phyloP scores from a whole-genome alignment of 2,113 vertebrate genomes.

The Trichomycterus rosablanca region DNA sequence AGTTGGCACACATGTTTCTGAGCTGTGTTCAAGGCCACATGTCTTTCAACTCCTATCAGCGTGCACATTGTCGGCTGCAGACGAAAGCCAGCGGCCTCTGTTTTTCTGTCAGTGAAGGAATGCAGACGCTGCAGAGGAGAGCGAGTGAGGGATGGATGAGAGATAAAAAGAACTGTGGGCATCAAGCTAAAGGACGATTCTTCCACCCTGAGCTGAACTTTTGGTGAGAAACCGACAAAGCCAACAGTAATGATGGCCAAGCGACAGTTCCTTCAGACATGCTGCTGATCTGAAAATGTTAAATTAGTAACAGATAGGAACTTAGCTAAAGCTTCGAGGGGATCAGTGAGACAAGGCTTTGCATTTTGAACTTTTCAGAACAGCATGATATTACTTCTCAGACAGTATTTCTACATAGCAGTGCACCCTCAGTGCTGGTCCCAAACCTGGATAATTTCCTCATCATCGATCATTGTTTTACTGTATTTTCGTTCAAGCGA shows the following conservation, averaged over 20 bases:
- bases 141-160: background rate
- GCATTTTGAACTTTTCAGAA: no score
- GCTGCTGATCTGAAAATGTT: background rate
- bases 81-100: slow-evolving; percentile 7
- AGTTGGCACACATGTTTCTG: slow-evolving; percentile 37
- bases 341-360: no score
- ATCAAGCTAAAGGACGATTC: background rate
- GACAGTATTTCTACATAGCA: no score
- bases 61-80: background rate
- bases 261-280: background rate
- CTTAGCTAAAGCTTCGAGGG: no score
- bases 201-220: slow-evolving; percentile 5
- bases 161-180: background rate
- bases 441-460: background rate
- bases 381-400: no score
- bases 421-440: no score
- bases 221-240: background rate
- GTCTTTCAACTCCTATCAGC: slow-evolving; percentile 25
- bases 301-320: no score
- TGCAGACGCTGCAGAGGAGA: background rate
- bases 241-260: background rate
- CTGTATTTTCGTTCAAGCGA: background rate
- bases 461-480: background rate
- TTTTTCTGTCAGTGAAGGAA: slow-evolving; percentile 22
- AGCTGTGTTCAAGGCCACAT: slow-evolving; percentile 20